phyloP scores from a whole-genome alignment of 2,888 invertebrate genomes.

The Erynnis tages region DNA sequence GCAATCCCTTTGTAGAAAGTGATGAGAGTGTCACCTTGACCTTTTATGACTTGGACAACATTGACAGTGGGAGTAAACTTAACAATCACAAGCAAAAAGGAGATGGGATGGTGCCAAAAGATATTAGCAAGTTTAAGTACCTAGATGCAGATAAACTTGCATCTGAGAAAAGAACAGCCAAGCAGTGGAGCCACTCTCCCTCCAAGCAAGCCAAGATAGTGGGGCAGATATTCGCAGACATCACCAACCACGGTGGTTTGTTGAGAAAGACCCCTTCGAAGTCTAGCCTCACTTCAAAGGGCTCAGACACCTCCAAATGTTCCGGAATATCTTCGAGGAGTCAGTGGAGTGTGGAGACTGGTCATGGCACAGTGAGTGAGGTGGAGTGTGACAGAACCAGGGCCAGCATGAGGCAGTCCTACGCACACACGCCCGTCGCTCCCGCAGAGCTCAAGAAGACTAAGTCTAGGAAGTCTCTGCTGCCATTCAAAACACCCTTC shows the following conservation, averaged over 20 bases:
- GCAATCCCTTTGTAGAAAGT: constrained; percentile 73
- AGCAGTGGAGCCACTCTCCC: constrained; percentile 62
- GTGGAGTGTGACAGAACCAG: constrained; percentile 50
- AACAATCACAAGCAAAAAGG: constrained; percentile 39
- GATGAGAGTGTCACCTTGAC: constrained; percentile 76
- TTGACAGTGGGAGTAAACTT: constrained; percentile 51
- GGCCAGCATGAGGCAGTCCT: constrained; percentile 46
- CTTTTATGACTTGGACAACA: constrained; percentile 69
- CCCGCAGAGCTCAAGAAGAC: constrained; percentile 60
- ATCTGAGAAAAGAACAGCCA: constrained; percentile 61
- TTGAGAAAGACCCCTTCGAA: constrained; percentile 70
- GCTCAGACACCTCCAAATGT: constrained; percentile 54
- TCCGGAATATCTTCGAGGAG: constrained; percentile 55
- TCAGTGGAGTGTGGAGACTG: constrained; percentile 57
- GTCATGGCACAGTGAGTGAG: constrained; percentile 45
- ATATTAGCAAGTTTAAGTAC: constrained; percentile 73
- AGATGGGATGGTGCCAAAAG: constrained; percentile 43
- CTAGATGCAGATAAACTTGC: constrained; percentile 60
- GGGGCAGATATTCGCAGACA: constrained; percentile 56
- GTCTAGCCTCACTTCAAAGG: constrained; percentile 58
- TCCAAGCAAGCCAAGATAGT: constrained; percentile 63
- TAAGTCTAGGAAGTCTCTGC: constrained; percentile 62
- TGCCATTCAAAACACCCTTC: constrained; percentile 76
- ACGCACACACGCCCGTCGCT: constrained; percentile 53
- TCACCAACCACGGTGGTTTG: constrained; percentile 54